Conservation (phyloP, 2,113 vertebrate genomes). For the Peucedramus taeniatus region DNA sequence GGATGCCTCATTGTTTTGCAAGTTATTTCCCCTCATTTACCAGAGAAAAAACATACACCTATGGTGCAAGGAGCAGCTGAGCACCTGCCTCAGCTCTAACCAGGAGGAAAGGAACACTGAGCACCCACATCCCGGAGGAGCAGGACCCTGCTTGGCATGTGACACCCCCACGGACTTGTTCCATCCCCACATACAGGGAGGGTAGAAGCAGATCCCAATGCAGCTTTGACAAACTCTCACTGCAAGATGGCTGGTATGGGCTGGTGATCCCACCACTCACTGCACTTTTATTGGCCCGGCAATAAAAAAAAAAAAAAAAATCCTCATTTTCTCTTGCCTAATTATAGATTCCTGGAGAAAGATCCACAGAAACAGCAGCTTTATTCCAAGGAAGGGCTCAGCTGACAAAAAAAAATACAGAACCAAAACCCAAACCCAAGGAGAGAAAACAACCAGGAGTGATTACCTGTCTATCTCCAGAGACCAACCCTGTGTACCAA, state of each 20-base stretch:
- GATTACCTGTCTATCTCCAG: background rate
- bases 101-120: background rate
- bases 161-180: fast-evolving
- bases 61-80: background rate
- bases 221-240: background rate
- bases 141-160: background rate
- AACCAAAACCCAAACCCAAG: background rate
- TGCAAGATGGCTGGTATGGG: fast-evolving
- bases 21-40: background rate
- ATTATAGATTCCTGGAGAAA: background rate
- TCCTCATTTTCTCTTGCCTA: background rate
- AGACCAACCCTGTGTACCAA: background rate
- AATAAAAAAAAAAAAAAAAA: no score
- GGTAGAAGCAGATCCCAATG: fast-evolving
- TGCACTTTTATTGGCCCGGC: background rate
- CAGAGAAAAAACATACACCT: background rate
- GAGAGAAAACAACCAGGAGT: background rate
- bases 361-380: background rate
- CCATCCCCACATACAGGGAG: no score
- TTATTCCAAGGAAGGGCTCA: background rate
- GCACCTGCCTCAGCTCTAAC: background rate
- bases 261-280: background rate
- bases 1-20: background rate
- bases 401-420: background rate
- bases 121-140: background rate